Conservation (phyloP, 1,140 invertebrate species). For the Parasteatoda tepidariorum region DNA sequence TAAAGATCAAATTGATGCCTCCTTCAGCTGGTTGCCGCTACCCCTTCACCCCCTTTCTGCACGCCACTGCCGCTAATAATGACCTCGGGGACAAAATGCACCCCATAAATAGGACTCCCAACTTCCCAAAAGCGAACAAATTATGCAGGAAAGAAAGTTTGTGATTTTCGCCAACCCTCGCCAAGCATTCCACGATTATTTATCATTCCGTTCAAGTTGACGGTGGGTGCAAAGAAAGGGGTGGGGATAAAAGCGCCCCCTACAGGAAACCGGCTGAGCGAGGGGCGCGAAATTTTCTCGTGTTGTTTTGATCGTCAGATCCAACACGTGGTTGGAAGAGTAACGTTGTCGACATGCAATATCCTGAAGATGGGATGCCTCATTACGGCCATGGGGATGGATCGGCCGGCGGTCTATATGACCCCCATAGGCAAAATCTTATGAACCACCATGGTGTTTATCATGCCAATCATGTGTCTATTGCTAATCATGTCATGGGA, state of each 20-base stretch:
- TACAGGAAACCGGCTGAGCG: neutral
- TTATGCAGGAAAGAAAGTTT: too few relatives aligned
- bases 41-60: too few relatives aligned
- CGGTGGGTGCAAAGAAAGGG: too few relatives aligned
- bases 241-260: neutral
- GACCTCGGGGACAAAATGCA: too few relatives aligned
- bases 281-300: neutral
- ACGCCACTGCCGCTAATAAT: too few relatives aligned
- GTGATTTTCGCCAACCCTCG: too few relatives aligned
- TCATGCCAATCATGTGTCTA: slow-evolving; percentile 73
- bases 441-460: slow-evolving; percentile 71
- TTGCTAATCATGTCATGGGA: slow-evolving; percentile 79
- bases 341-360: slow-evolving; percentile 71
- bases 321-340: neutral
- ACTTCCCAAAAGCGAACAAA: too few relatives aligned
- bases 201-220: too few relatives aligned
- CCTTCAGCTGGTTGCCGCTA: too few relatives aligned
- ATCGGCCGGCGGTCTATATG: slow-evolving; percentile 76
- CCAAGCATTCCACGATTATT: too few relatives aligned
- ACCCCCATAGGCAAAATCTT: slow-evolving; percentile 79
- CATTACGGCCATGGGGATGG: slow-evolving; percentile 76
- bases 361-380: slow-evolving; percentile 83
- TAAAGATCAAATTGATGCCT: too few relatives aligned
- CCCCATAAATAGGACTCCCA: too few relatives aligned
- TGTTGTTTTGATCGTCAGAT: neutral